These are phyloP conservation scores for Flexamia atlantica DNA, from an alignment of 2,888 invertebrate genomes.

Conservation along the genomic window DNA sequence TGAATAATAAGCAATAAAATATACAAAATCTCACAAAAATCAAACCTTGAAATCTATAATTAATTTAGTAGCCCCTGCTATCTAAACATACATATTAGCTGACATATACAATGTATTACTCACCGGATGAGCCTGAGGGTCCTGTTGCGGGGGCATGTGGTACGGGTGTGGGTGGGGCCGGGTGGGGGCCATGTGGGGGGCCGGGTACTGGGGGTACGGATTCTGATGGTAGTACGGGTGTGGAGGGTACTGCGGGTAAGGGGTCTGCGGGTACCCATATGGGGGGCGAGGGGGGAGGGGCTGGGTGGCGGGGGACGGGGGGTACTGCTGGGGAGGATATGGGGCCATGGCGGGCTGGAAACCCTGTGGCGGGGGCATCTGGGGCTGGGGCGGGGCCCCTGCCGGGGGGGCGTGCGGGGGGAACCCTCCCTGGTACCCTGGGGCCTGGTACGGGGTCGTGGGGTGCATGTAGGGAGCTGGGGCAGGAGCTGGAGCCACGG, in stretches of 20 bases:
- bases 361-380: slow-evolving; percentile 65
- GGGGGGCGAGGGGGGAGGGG: slow-evolving; percentile 78
- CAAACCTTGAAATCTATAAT: no score
- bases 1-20: no score
- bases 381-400: slow-evolving; percentile 62
- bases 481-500: slow-evolving; percentile 59
- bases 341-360: slow-evolving; percentile 75
- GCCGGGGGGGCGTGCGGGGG: slow-evolving; percentile 69
- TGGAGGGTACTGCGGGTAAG: slow-evolving; percentile 78
- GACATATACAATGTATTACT: no score
- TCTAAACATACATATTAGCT: no score
- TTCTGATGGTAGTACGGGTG: slow-evolving; percentile 67
- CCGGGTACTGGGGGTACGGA: slow-evolving; percentile 65
- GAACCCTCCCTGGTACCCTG: slow-evolving; percentile 50
- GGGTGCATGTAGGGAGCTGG: slow-evolving; percentile 63
- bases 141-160: slow-evolving; percentile 63
- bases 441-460: slow-evolving; percentile 62
- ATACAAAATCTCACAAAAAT: no score
- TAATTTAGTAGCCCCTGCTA: no score
- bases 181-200: slow-evolving; percentile 61
- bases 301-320: slow-evolving; percentile 67
- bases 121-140: slow-evolving; percentile 59
- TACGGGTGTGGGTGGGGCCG: slow-evolving; percentile 64
- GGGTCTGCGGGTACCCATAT: slow-evolving; percentile 77
- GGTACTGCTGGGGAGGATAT: slow-evolving; percentile 77